A percentile compares a stretch with the other conserved stretches of the same genome.
Evolutionary conservation across 2,113 vertebrate genomes (phyloP).

Genomic region (Oryctolagus cuniculus): mOryCun1.1 NC_091449.1:37364501-37365000

Average conservation of each 20-base stretch:
- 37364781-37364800: constrained; percentile 1
- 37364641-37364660: background rate
- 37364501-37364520: no score
- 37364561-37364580: background rate
- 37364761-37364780: background rate
- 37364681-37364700: background rate
- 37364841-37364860: constrained; percentile 55
- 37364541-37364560: background rate
- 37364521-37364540: background rate
- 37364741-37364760: background rate
- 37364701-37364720: background rate
- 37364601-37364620: background rate
- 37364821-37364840: constrained; percentile 2
- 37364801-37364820: background rate
- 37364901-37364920: background rate
- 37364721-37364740: background rate
- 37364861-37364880: constrained; percentile 26
- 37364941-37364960: constrained; percentile 58
- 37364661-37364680: background rate
- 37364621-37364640: background rate
- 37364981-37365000: constrained; percentile 51
- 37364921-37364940: constrained; percentile 54
- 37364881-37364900: no score
- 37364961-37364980: constrained; percentile 21
- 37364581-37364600: background rate